Evolutionary conservation across 2,888 invertebrate genomes (phyloP).

Genomic region (Protodeltote pygarga): DNA sequence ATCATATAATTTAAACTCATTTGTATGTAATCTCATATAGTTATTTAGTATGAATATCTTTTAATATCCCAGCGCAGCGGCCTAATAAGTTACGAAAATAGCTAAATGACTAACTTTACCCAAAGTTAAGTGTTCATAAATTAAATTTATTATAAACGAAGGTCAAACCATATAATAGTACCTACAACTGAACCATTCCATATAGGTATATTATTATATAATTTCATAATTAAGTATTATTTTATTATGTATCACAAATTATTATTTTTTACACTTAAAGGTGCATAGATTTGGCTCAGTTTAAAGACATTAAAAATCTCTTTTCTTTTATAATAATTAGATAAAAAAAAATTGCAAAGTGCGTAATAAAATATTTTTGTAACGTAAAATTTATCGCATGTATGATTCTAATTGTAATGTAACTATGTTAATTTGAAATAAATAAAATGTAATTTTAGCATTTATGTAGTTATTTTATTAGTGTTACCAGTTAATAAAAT

Average conservation of each 20-base stretch:
- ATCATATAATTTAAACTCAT: slow-evolving; percentile 40
- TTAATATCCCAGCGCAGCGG: slow-evolving; percentile 54
- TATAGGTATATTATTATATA: slow-evolving; percentile 56
- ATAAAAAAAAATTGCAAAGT: slow-evolving; percentile 53
- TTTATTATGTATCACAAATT: slow-evolving; percentile 42
- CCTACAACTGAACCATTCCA: slow-evolving; percentile 67
- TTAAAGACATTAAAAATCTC: slow-evolving; percentile 35
- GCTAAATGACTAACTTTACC: slow-evolving; percentile 57
- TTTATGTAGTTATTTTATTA: slow-evolving; percentile 58
- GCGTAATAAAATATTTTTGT: slow-evolving; percentile 80
- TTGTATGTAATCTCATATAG: slow-evolving; percentile 76
- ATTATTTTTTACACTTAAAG: slow-evolving; percentile 30
- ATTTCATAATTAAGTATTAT: slow-evolving; percentile 55
- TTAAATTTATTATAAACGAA: slow-evolving; percentile 44
- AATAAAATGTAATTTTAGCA: slow-evolving; percentile 81
- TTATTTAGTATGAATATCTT: slow-evolving; percentile 54
- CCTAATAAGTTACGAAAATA: slow-evolving; percentile 54
- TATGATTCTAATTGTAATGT: slow-evolving; percentile 73
- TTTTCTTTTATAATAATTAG: slow-evolving; percentile 39
- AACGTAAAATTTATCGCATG: slow-evolving; percentile 80
- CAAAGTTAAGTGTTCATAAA: slow-evolving; percentile 74
- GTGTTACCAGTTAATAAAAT: slow-evolving; percentile 46
- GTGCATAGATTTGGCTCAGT: slow-evolving; percentile 42
- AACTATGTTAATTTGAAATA: slow-evolving; percentile 73
- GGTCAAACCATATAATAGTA: slow-evolving; percentile 53